Percentiles rank a stretch among this genome's conserved stretches.
Conservation (phyloP, 2,888 invertebrate genomes). For the Xanthia togata region DNA sequence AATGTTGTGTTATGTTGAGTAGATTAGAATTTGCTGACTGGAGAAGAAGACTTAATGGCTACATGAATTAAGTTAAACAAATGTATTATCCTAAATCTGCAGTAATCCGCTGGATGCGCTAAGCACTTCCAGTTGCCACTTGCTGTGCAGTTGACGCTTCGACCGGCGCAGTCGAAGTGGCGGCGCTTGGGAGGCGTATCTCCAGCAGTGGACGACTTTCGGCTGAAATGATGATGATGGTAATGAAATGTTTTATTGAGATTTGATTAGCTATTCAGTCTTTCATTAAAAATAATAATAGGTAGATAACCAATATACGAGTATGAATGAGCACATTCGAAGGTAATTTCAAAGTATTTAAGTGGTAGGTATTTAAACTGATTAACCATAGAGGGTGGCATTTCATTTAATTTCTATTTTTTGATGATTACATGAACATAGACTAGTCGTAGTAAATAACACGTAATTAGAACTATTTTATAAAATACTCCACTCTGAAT, state of each 20-base stretch:
- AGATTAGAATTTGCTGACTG: conserved; percentile 23
- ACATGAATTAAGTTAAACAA: not conserved
- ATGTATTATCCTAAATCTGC: not conserved
- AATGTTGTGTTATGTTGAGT: conserved; percentile 27
- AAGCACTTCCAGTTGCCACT: not conserved
- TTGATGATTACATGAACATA: no score
- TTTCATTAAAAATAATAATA: not conserved
- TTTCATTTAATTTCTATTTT: not conserved
- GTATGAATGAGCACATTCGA: not conserved
- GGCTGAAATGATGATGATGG: not conserved
- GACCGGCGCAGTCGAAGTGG: not conserved
- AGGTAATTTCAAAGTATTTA: not conserved
- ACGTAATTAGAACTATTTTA: not conserved
- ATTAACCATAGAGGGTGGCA: not conserved
- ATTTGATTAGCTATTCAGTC: not conserved
- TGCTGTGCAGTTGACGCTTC: no score
- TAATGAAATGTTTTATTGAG: not conserved
- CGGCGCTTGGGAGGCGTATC: no score
- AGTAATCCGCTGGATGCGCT: not conserved
- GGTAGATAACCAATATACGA: no score
- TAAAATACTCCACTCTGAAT: not conserved
- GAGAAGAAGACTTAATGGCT: not conserved
- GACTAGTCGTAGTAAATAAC: not conserved
- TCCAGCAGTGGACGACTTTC: not conserved
- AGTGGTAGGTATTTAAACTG: not conserved